Evolutionary conservation across 1,140 invertebrate genomes (phyloP), one percentile per base, ranked within the genome.

Genomic region (Lasioglossum albipes): DNA sequence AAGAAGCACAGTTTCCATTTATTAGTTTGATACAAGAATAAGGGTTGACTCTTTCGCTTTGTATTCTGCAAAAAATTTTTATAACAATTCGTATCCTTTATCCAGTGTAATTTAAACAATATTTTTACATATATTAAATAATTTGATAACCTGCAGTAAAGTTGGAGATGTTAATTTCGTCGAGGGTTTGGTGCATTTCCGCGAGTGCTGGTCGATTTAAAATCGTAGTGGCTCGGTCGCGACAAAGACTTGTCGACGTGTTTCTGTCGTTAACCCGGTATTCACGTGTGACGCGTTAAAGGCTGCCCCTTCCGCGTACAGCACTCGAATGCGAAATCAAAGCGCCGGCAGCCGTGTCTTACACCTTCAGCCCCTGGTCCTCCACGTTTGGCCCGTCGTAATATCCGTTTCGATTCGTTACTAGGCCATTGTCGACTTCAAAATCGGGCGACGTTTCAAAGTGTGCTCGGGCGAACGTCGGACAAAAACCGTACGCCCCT

Each of bases 351-450:
- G 42, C n/a, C 49, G 41, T n/a, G 22, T 27, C 76, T 27, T 72
- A 72, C 9, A 16, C 45, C 62, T 59, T 36, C 27, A n/a, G 36
- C 16, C 1, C 12, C 13, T 16, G 42, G 42, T 22, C 10, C 36
- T 12, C 13, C 16, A 7, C 45, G 45, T 42, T 54, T 27, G 36
- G 22, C 7, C 16, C 10, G 10, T 16, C 59, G 64, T 61, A 75
- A 75, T 79, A 73, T 75, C 64, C 71, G 78, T 75, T 74, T 67
- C 77, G 54, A 79, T 79, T 79, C 78, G 78, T 72, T 79, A 79
- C 52, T 22, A 41, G 22, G 20, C 78, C 71, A 75, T 79, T 75
- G 78, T 75, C 52, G 78, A 4, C 20, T 22, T 3, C 31, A 57
- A 67, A 79, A 61, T 61, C 64, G 52, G 69, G 57, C 71, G 49